Percentiles rank a stretch among this genome's conserved stretches.
phyloP scores from a whole-genome alignment of 2,797 vertebrate genomes.

The Gobionotothen gibberifrons region DNA sequence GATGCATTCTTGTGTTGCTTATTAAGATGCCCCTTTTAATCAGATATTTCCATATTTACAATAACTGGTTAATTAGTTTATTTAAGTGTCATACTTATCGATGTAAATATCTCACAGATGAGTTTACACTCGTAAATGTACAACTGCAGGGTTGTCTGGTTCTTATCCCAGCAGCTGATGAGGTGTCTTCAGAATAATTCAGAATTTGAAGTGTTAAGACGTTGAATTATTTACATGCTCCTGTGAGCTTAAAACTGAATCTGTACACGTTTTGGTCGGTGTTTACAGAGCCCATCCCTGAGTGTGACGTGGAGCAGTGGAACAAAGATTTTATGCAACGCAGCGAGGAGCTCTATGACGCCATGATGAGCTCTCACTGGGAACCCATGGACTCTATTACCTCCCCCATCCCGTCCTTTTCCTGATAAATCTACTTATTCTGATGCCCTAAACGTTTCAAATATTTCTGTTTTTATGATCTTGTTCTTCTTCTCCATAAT shows the following conservation, averaged over 20 bases:
- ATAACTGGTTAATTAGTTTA: background rate
- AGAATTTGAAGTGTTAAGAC: background rate
- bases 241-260: background rate
- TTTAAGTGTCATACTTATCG: background rate
- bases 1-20: background rate
- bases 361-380: constrained; percentile 93
- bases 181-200: too few species aligned
- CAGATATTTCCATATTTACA: background rate
- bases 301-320: constrained; percentile 88
- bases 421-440: constrained; percentile 58
- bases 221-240: background rate
- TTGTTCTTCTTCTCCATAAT: constrained; percentile 19
- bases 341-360: constrained; percentile 93
- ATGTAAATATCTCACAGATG: too few species aligned
- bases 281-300: constrained; percentile 86
- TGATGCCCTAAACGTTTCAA: background rate
- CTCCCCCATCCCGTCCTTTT: constrained; percentile 83
- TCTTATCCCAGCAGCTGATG: too few species aligned
- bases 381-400: constrained; percentile 89
- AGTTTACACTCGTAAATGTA: too few species aligned
- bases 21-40: background rate
- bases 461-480: constrained; percentile 19
- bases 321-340: constrained; percentile 92
- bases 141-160: too few species aligned
- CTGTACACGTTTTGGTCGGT: background rate